Evolutionary conservation across 2,113 vertebrate genomes (phyloP).

Genomic region (Orcinus orca): DNA sequence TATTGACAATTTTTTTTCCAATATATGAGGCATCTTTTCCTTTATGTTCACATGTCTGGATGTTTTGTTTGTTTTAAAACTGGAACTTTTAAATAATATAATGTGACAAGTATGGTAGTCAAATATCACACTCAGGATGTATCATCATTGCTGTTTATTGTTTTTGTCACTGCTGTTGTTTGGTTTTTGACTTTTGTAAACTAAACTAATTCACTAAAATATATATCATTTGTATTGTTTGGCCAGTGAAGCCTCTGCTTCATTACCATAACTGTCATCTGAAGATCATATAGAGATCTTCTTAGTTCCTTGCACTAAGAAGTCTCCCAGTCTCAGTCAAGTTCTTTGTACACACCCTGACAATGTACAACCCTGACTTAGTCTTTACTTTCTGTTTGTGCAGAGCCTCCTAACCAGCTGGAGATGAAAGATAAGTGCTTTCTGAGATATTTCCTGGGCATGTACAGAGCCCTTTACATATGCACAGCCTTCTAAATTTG

Average conservation of each 20-base stretch:
- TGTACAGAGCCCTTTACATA: background rate
- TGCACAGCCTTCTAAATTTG: background rate
- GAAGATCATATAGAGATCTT: background rate
- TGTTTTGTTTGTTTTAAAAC: background rate
- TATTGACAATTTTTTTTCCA: background rate
- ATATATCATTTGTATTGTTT: background rate
- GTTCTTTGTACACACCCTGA: background rate
- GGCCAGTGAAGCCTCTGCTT: background rate
- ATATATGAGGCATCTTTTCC: background rate
- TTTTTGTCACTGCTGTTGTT: background rate
- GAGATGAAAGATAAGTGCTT: background rate
- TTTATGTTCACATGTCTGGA: background rate
- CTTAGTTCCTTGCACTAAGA: background rate
- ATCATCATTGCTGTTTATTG: background rate
- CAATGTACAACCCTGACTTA: background rate
- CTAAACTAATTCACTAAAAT: background rate
- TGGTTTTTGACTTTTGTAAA: background rate
- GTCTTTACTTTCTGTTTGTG: background rate
- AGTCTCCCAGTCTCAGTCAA: background rate
- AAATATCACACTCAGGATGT: background rate
- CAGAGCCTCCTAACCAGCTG: background rate
- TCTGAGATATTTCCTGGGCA: background rate
- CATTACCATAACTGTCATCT: background rate
- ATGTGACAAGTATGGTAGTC: background rate
- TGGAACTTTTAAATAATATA: background rate